phyloP scores from a whole-genome alignment of 1,140 invertebrate species.

The Eupristina koningsbergeri region DNA sequence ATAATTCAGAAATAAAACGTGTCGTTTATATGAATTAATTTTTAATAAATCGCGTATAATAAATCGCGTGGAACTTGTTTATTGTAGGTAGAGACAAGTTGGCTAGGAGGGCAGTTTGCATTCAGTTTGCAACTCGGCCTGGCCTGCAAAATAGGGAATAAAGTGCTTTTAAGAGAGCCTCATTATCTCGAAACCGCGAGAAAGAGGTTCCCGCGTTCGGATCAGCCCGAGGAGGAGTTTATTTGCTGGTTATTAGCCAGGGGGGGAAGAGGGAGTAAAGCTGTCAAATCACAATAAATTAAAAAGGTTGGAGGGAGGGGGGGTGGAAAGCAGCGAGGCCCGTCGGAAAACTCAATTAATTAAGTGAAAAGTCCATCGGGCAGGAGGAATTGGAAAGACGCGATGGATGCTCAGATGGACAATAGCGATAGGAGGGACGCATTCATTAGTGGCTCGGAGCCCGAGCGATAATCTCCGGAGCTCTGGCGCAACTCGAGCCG shows the following conservation, averaged over 20 bases:
- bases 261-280: too few relatives aligned
- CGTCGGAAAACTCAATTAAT: neutral
- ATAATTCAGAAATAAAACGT: neutral
- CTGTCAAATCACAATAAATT: too few relatives aligned
- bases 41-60: neutral
- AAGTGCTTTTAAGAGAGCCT: neutral
- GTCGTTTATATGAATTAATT: neutral
- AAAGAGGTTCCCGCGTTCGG: neutral
- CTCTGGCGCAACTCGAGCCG: neutral
- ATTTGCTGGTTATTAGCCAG: neutral
- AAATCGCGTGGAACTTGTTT: neutral
- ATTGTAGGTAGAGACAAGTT: neutral
- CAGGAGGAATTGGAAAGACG: neutral
- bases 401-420: neutral
- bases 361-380: neutral
- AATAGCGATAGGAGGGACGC: neutral
- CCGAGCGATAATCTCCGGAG: neutral
- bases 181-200: neutral
- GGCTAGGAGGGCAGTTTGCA: neutral
- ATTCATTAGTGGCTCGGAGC: constrained; percentile 6
- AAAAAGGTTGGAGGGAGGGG: neutral
- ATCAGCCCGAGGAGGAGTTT: neutral
- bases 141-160: neutral
- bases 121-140: too few relatives aligned
- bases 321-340: neutral